Conservation (phyloP, 1,140 invertebrate species). For the Brachionus asplanchnoidis region DNA sequence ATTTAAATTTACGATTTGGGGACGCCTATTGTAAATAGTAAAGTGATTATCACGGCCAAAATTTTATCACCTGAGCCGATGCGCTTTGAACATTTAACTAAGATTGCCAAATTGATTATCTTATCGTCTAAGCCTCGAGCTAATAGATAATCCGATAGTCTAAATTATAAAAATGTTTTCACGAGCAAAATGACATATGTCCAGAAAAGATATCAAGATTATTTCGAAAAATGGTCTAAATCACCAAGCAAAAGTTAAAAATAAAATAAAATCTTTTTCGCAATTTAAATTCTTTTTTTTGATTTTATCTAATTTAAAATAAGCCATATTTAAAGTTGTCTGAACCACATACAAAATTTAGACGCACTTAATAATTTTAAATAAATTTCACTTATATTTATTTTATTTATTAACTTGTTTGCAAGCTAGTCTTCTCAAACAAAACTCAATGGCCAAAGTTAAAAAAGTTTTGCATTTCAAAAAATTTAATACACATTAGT, state of each 20-base stretch:
- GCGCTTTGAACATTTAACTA: not conserved
- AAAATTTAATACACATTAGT: not conserved
- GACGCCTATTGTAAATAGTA: not conserved
- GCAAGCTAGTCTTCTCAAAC: not conserved
- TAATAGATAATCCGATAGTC: not conserved
- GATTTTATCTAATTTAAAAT: not conserved
- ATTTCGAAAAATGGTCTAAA: not conserved
- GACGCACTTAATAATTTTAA: not conserved
- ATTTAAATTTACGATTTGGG: not conserved
- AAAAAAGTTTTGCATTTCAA: not conserved
- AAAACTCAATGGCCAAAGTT: not conserved
- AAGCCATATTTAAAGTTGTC: not conserved
- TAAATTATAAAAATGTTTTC: not conserved
- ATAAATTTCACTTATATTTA: not conserved
- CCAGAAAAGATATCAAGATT: not conserved
- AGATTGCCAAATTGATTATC: conserved; percentile 1
- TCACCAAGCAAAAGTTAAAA: not conserved
- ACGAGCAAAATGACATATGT: not conserved
- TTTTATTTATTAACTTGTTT: not conserved
- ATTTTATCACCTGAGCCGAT: not conserved
- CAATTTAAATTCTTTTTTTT: not conserved
- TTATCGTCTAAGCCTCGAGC: not conserved
- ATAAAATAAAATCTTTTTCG: not conserved
- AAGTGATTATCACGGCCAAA: not conserved
- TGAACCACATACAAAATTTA: not conserved